Evolutionary conservation across 2,888 invertebrate species (phyloP), one percentile per base, ranked within the genome.

Genomic region (Synergus gifuensis): DNA sequence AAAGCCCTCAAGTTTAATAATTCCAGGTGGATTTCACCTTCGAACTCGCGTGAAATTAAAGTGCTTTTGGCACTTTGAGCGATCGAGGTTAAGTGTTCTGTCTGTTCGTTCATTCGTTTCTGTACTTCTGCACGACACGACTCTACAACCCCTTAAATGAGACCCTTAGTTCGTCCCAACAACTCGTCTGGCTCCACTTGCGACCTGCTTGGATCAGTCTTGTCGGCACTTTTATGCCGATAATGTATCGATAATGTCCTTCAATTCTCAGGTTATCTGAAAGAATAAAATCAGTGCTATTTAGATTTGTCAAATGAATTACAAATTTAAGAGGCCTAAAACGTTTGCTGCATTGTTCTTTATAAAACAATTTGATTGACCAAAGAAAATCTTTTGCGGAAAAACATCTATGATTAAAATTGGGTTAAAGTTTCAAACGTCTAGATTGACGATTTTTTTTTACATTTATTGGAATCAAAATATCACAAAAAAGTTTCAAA

Each of bases 81-180:
- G 80, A 85, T 83, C 81, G 84, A 77, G 85, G 84, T 86, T 84
- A 85, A 85, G 85, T 83, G 82, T 73, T 78, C 78, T 78, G 73
- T 69, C 79, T 64, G 42, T 64, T 67, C 78, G 79, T 73, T 76
- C 77, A 58, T 64, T 67, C 78, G 81, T 73, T 76, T 78, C 78
- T 60, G 54, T 76, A 42, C 78, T 78, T 82, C 73, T 73, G 49
- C 54, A 54, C 54, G 54, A 28, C 73, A n/a, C 54, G 54, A 73
- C 36, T 73, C 49, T 73, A 54, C 36, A 73, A n/a, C 73, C 54
- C 36, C 36, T 54, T 73, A 73, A 73, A 73, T 36, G 73, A 73
- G 73, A 54, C 54, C 49, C 28, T 69, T 49, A 69, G 69, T 49
- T 69, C 16, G 46, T 28, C 69, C 73, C 54, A 73, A 73, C 73